Evolutionary conservation across 2,113 vertebrate species (phyloP).

Genomic region (Ariopsis seemanni): DNA sequence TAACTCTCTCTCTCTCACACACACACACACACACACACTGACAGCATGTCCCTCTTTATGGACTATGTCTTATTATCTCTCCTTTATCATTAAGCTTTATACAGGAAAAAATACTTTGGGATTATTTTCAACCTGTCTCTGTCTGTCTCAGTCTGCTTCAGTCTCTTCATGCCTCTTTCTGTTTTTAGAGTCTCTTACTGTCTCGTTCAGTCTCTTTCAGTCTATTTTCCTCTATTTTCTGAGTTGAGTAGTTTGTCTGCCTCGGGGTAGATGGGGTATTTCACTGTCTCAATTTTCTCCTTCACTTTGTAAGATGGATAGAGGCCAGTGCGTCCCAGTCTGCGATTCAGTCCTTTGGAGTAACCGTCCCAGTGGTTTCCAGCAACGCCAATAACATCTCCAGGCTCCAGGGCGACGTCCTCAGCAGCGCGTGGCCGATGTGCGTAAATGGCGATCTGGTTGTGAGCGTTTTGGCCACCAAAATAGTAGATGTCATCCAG

Average conservation of each 20-base stretch:
- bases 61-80: constrained; percentile 7
- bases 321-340: constrained; percentile 92
- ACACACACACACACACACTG: constrained; percentile 15
- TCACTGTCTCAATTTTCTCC: constrained; percentile 96
- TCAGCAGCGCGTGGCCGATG: constrained; percentile 88
- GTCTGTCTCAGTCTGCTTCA: constrained; percentile 33
- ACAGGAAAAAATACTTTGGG: constrained; percentile 9
- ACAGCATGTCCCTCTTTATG: constrained; percentile 3
- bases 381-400: constrained; percentile 93
- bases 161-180: constrained; percentile 54
- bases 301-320: constrained; percentile 98
- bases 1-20: not conserved
- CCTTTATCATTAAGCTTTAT: constrained; percentile 8
- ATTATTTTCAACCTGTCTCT: constrained; percentile 11
- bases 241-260: constrained; percentile 85
- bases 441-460: constrained; percentile 92
- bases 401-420: constrained; percentile 94
- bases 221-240: constrained; percentile 58
- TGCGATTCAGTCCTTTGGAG: constrained; percentile 97
- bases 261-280: constrained; percentile 94
- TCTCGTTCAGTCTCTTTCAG: constrained; percentile 24
- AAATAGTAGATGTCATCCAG: constrained; percentile 99
- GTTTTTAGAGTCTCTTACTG: constrained; percentile 67
- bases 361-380: constrained; percentile 99
- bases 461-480: constrained; percentile 97